Base-by-base conservation (phyloP, 2,888 invertebrate species). In the Lasioglossum figueresi region DNA sequence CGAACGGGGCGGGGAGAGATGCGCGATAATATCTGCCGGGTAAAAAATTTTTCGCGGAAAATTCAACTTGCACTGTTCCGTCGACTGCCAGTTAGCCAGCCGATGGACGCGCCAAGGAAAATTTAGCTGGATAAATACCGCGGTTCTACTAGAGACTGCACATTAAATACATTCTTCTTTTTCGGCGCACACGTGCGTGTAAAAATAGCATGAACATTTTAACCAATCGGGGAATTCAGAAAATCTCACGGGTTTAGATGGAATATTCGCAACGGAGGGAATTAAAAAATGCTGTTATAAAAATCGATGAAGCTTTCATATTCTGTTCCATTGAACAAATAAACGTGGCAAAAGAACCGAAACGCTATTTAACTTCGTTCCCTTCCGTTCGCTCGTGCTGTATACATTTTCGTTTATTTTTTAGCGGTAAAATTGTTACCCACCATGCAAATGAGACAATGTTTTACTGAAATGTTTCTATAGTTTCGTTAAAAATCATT, bases 1-100 rank as follows among this genome's bases (percentile, higher is more conserved):
- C 79, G 82, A 82, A 79, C 73, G n/a, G 34, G 12, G 27, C 73
- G n/a, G 43, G n/a, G 59, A 23, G 2, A 10, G 45, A 82, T 56
- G 73, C 34, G 12, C 56, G 34, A 82, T 78, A 73, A 68, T 73
- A 43, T 56, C 27, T 23, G 23, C 68, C 12, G 16, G 19, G 12
- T 14, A 31, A 31, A 23, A 8, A 72, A 72, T 66, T 77, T 63
- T 59, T 23, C 34, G 23, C 16, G 52, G 52, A 34, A 79, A 79
- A 73, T 73, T 73, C 52, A 27, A 45, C 56, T 56, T 16, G 31
- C 16, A n/a, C 2, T n/a, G 27, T 48, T 59, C 56, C 1, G 23
- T 68, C 48, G 31, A 14, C 14, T 23, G 14, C 23, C 66, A 2
- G 19, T 6, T 43, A 16, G 14, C 10, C 37, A 16, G 5, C 10